Evolutionary conservation across 2,888 invertebrate genomes (phyloP), one percentile per base, ranked within the genome.

Genomic region (Orthosia incerta): DNA sequence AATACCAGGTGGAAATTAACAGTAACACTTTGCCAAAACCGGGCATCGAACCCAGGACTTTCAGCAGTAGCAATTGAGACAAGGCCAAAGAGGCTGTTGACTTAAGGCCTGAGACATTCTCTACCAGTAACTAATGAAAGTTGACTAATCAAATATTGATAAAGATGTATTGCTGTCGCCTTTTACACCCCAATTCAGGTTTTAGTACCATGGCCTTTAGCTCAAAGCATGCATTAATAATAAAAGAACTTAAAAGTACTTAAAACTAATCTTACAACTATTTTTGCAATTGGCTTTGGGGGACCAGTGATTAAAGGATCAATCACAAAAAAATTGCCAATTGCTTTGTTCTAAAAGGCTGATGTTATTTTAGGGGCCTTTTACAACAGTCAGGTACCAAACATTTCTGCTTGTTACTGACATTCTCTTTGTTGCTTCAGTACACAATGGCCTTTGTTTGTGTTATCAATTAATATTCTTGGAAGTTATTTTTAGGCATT

Each of bases 401-500:
- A 31, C 63, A 59, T 16, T 46, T 46, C 13, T 61, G 80, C 31
- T 80, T 79, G 56, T 51, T 31, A 18, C 48, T 51, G 61, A 39
- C 51, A 46, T 63, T 67, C 48, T 67, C 51, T 71, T 80, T 64
- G 50, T 83, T 65, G 51, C 74, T 67, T 65, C 23, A 74, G 64
- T 68, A 84, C 16, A 80, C 81, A 81, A 80, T 84, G 76, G 75
- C 64, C 76, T 51, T 84, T 81, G 80, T 75, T 84, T 80, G 20
- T 55, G 5, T 18, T 57, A 46, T 51, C 18, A 18, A 64, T 45
- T 80, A 60, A 26, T 45, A 57, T 57, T 57, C 26, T 26, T 51
- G n/a, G 50, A 73, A 51, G 0, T 23, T 16, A 45, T 31, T 62
- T 45, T 80, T 18, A 51, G 13, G 13, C 20, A n/a, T 45, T 63